These are phyloP conservation scores for Synanthedon vespiformis DNA, from an alignment of 2,888 invertebrate species.

Conservation along the genomic window DNA sequence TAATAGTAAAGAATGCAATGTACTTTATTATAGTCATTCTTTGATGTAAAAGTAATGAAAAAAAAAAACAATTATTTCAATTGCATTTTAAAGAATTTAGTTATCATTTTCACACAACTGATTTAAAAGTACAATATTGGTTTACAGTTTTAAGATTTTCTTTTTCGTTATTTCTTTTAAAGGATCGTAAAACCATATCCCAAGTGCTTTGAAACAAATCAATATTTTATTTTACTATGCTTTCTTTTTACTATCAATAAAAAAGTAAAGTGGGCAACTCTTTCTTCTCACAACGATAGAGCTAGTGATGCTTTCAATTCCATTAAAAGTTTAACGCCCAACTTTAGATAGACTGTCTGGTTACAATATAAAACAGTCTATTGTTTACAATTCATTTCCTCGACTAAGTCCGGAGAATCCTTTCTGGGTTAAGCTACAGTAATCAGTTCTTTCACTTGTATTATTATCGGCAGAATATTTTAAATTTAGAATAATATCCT, in stretches of 20 bases:
- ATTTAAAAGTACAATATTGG: too few relatives aligned
- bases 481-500: too few relatives aligned
- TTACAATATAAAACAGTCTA: conserved; percentile 35
- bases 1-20: too few relatives aligned
- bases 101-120: too few relatives aligned
- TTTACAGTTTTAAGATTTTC: too few relatives aligned
- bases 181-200: not conserved
- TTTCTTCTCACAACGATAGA: not conserved
- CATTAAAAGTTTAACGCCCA: conserved; percentile 35
- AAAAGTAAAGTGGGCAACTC: not conserved
- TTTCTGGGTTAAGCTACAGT: too few relatives aligned
- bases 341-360: conserved; percentile 19
- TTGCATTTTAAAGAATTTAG: too few relatives aligned
- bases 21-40: too few relatives aligned
- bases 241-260: not conserved
- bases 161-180: not conserved
- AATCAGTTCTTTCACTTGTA: too few relatives aligned
- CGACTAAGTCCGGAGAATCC: conserved; percentile 4
- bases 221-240: not conserved
- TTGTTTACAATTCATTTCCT: conserved; percentile 34
- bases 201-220: not conserved
- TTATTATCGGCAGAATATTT: too few relatives aligned
- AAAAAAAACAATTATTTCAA: too few relatives aligned
- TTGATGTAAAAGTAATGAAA: too few relatives aligned
- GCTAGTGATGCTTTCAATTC: conserved; percentile 28